Percentiles rank a stretch among this genome's conserved stretches.
These are phyloP conservation scores for Apus apus DNA, from an alignment of 2,113 vertebrate species.

Conservation along the genomic window DNA sequence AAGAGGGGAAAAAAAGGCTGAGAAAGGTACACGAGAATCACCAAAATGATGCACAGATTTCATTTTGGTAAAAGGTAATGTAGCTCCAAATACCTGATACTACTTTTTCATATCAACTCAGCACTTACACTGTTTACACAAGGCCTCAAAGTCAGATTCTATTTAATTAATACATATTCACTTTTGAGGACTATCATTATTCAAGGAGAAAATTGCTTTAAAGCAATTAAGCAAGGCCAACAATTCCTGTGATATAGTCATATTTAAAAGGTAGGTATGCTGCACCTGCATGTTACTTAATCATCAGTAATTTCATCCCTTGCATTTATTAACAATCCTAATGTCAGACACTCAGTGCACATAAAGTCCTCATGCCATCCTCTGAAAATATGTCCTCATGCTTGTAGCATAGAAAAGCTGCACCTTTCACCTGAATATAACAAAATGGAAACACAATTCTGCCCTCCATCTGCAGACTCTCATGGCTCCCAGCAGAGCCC, in stretches of 20 bases:
- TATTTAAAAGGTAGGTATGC: rapidly evolving
- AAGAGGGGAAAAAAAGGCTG: not conserved
- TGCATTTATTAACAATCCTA: not conserved
- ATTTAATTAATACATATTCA: not conserved
- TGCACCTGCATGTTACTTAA: not conserved
- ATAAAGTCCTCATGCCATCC: not conserved
- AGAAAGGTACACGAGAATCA: not conserved
- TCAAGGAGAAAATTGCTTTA: not conserved
- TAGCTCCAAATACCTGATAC: not conserved
- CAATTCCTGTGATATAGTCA: not conserved
- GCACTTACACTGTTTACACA: not conserved
- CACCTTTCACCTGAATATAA: not conserved
- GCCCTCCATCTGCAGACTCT: not conserved
- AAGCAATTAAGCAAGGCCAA: not conserved
- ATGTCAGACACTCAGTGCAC: not conserved
- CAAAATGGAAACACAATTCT: not conserved
- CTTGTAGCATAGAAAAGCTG: not conserved
- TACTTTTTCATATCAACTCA: not conserved
- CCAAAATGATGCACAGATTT: not conserved
- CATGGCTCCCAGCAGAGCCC: not conserved
- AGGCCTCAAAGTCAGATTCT: not conserved
- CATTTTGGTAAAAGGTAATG: not conserved
- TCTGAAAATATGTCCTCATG: not conserved
- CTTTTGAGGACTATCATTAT: not conserved
- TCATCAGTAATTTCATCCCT: not conserved